These are phyloP conservation scores for Vanessa cardui DNA, from an alignment of 2,888 invertebrate species.

Conservation along the genomic window DNA sequence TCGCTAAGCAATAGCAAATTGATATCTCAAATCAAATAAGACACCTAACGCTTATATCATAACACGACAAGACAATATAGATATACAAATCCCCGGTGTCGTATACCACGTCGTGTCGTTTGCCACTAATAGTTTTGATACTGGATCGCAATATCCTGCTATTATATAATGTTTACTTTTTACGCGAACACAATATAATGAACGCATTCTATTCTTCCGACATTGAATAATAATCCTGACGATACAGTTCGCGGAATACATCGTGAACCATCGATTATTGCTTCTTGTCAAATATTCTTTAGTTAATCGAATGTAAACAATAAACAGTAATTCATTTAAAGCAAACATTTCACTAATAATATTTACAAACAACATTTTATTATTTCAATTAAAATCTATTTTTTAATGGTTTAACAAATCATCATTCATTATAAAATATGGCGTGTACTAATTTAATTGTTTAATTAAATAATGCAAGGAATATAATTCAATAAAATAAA, in stretches of 20 bases:
- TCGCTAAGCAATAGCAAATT: not conserved
- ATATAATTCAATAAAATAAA: too few species aligned
- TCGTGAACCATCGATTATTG: not conserved
- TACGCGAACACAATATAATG: slow-evolving; percentile 67
- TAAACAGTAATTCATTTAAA: too few species aligned
- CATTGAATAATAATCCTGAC: slow-evolving; percentile 23
- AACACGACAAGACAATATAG: slow-evolving; percentile 26
- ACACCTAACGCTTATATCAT: slow-evolving; percentile 14
- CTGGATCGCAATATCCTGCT: slow-evolving; percentile 76
- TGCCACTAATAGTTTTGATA: slow-evolving; percentile 74
- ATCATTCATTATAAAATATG: too few species aligned
- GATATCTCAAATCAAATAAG: slow-evolving; percentile 3
- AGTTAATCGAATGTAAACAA: too few species aligned
- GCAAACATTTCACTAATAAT: too few species aligned
- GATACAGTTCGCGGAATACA: slow-evolving; percentile 11
- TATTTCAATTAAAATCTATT: too few species aligned
- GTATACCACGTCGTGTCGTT: slow-evolving; percentile 51
- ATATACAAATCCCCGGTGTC: slow-evolving; percentile 38
- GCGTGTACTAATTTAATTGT: too few species aligned
- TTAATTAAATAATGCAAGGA: too few species aligned
- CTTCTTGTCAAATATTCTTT: too few species aligned
- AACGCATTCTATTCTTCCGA: slow-evolving; percentile 45
- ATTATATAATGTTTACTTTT: slow-evolving; percentile 75
- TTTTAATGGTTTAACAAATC: too few species aligned
- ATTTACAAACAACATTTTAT: too few species aligned